Evolutionary conservation across 2,888 invertebrate species (phyloP), one percentile per base, ranked within the genome.

Genomic region (Lymantria dispar): DNA sequence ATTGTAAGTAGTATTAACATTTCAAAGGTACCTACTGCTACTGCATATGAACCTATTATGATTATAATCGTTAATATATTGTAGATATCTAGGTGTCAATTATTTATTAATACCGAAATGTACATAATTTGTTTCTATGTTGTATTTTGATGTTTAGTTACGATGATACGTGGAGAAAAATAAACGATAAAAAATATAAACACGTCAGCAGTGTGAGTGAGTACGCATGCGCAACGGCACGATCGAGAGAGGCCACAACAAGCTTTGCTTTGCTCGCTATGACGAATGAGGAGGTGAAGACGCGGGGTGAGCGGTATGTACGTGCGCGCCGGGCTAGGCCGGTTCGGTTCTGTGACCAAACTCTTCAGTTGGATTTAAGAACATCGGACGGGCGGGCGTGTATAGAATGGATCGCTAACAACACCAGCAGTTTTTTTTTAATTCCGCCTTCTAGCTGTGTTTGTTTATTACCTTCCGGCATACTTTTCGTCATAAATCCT

Each of bases 341-440:
- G 78, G 78, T 76, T 22, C 41, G 8, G 22, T 9, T 70, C 53
- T 61, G 60, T 71, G 71, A 67, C 68, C 67, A 60, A 43, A 43
- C 43, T 81, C 80, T 52, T 77, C 85, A 91, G 91, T 91, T 91
- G 91, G 91, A 91, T 90, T 91, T 89, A 74, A 89, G 88, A 91
- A 91, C 91, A 91, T 90, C 91, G 77, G 78, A 87, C 80, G 90
- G 91, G 85, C 90, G 90, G 91, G 91, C 89, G 90, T 90, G 90
- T 88, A 74, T 86, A 87, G 89, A 74, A 91, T 91, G 91, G 91
- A 89, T 87, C 88, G 90, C 76, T 91, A 90, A 83, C 70, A 78
- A 86, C 90, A 93, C 85, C 91, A 92, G 89, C 91, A 91, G 91
- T 92, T 89, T 92, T 93, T 41, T 47, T 93, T 93, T 89, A 83